phyloP scores from a whole-genome alignment of 1,140 invertebrate genomes.

The Ceratina japonica region DNA sequence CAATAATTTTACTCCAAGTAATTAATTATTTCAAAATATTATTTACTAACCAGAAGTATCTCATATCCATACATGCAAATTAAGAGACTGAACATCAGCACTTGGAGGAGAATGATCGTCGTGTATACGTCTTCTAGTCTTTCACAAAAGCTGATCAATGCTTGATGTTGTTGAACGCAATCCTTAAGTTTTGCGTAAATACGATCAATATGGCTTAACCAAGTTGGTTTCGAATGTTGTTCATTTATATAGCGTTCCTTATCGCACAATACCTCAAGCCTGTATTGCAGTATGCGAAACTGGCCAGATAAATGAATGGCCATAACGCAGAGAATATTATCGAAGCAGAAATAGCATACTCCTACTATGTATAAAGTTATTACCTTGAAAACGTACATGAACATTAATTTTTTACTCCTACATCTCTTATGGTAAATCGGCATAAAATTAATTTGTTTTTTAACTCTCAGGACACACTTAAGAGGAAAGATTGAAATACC shows the following conservation, averaged over 20 bases:
- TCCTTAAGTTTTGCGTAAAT: neutral
- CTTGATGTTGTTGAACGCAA: conserved; percentile 48
- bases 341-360: conserved; percentile 1
- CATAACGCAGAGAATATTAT: neutral
- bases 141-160: conserved; percentile 38
- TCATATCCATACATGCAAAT: conserved; percentile 50
- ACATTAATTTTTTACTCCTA: no score
- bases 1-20: neutral
- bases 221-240: no score
- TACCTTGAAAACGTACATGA: no score
- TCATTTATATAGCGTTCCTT: neutral
- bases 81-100: conserved; percentile 39
- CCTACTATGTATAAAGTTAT: neutral
- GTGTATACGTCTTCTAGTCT: conserved; percentile 45
- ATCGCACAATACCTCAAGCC: neutral
- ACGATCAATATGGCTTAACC: no score
- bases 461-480: no score
- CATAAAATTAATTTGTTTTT: no score
- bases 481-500: no score
- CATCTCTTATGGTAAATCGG: neutral
- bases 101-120: conserved; percentile 25
- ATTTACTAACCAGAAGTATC: conserved; percentile 24
- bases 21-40: neutral
- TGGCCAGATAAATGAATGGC: neutral
- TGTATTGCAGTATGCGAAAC: conserved; percentile 1